Percentiles rank a stretch among this genome's conserved stretches.
These are phyloP conservation scores for Silvanus unidentatus DNA, from an alignment of 2,888 invertebrate genomes.

Conservation along the genomic window DNA sequence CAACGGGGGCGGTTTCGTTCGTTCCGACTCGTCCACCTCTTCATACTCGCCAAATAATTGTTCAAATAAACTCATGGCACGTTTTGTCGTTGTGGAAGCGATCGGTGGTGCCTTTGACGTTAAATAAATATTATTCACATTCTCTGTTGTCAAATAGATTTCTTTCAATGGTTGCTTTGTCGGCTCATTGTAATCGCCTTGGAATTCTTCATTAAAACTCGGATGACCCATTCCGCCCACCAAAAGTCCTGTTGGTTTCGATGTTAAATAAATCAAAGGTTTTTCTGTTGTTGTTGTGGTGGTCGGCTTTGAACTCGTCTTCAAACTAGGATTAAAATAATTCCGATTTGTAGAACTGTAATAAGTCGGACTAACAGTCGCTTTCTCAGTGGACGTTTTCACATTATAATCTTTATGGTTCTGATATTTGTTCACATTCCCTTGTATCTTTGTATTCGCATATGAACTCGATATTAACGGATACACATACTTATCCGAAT, in stretches of 20 bases:
- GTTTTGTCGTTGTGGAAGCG: constrained; percentile 43
- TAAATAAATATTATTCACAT: constrained; percentile 26
- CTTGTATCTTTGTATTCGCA: constrained; percentile 66
- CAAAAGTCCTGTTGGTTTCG: constrained; percentile 30
- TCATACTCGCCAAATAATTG: constrained; percentile 46
- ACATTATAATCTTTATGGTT: constrained; percentile 45
- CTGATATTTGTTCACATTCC: constrained; percentile 53
- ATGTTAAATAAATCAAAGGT: constrained; percentile 28
- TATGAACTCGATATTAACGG: constrained; percentile 67
- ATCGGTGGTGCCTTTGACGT: constrained; percentile 24
- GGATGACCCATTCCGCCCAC: constrained; percentile 39
- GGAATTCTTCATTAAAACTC: constrained; percentile 37
- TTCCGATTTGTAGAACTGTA: constrained; percentile 28
- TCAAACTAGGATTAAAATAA: constrained; percentile 25
- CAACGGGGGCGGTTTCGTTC: constrained; percentile 22
- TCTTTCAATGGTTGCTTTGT: constrained; percentile 20
- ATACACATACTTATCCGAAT: constrained; percentile 61
- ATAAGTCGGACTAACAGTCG: constrained; percentile 41
- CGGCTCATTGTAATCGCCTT: constrained; percentile 29
- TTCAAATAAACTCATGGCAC: constrained; percentile 43
- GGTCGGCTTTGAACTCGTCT: constrained; percentile 24
- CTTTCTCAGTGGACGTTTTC: constrained; percentile 38
- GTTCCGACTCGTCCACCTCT: constrained; percentile 31
- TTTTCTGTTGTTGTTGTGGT: constrained; percentile 29
- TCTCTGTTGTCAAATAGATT: constrained; percentile 32